A percentile compares a stretch with the other conserved stretches of the same genome.
phyloP scores from a whole-genome alignment of 1,140 invertebrate genomes.

The Belonocnema kinseyi region DNA sequence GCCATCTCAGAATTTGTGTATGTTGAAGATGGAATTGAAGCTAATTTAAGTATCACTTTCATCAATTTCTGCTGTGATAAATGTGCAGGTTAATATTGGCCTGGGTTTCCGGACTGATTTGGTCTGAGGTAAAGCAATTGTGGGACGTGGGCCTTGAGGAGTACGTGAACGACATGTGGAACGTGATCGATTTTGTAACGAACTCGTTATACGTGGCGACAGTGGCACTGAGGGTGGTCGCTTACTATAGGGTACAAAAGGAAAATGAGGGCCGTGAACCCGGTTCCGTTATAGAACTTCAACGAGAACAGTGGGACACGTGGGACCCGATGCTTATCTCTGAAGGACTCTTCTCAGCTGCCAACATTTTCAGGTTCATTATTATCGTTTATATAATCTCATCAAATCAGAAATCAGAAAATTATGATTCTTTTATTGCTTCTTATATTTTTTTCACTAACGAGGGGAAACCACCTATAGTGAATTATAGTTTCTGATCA shows the following conservation, averaged over 20 bases:
- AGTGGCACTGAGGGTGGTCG: slow-evolving; percentile 93
- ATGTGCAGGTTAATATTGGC: slow-evolving; percentile 67
- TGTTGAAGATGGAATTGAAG: neutral
- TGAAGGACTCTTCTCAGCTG: slow-evolving; percentile 96
- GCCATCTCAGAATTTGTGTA: too few species aligned
- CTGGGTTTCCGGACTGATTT: slow-evolving; percentile 89
- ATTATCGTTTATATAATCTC: neutral
- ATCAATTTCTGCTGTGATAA: slow-evolving; percentile 14
- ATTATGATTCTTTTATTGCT: neutral
- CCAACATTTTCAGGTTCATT: slow-evolving; percentile 92
- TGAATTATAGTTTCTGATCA: too few species aligned
- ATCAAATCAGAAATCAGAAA: neutral
- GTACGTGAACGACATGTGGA: slow-evolving; percentile 99
- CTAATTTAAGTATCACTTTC: slow-evolving; percentile 9
- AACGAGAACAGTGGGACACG: slow-evolving; percentile 93
- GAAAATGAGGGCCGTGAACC: slow-evolving; percentile 78
- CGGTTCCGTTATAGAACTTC: slow-evolving; percentile 77
- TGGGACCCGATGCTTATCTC: slow-evolving; percentile 98
- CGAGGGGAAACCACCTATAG: too few species aligned
- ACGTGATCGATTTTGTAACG: slow-evolving; percentile 98
- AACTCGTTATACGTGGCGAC: slow-evolving; percentile 98
- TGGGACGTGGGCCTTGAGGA: slow-evolving; percentile 98
- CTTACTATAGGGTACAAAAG: slow-evolving; percentile 83
- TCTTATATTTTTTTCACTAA: too few species aligned
- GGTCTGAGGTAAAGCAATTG: slow-evolving; percentile 98